Evolutionary conservation across 2,888 invertebrate species (phyloP).

Genomic region (Thumatha senex): DNA sequence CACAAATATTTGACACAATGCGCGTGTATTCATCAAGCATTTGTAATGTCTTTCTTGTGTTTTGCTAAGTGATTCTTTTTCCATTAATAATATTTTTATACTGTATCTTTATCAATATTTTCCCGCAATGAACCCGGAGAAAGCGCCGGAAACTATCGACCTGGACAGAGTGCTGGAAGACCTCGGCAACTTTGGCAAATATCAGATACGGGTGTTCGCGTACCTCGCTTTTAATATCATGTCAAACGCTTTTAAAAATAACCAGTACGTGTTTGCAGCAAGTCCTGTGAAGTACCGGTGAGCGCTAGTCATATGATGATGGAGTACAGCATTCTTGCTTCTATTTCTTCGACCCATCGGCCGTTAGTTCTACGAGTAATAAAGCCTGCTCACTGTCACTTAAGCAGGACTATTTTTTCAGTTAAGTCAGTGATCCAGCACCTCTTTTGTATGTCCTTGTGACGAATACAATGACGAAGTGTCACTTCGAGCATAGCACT

Average conservation of each 20-base stretch:
- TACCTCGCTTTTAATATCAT: not conserved
- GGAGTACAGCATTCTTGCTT: too few species aligned
- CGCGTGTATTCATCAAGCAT: too few species aligned
- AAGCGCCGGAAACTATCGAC: not conserved
- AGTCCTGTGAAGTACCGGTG: constrained; percentile 1
- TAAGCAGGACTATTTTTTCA: too few species aligned
- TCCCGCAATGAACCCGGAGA: not conserved
- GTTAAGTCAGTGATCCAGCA: too few species aligned
- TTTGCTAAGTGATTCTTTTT: not conserved
- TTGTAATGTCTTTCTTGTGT: not conserved
- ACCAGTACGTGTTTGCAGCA: constrained; percentile 3
- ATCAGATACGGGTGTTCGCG: not conserved
- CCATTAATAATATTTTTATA: not conserved
- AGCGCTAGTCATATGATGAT: not conserved
- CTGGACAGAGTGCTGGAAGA: constrained; percentile 1
- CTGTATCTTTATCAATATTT: not conserved
- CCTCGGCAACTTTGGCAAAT: not conserved
- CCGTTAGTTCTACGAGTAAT: too few species aligned
- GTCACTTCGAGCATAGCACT: too few species aligned
- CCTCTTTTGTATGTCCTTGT: too few species aligned
- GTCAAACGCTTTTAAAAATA: not conserved
- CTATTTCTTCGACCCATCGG: too few species aligned
- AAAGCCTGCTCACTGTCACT: too few species aligned
- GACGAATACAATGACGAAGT: too few species aligned
- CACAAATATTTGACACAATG: too few species aligned